Base-by-base conservation (phyloP, 2,797 vertebrate species). In the Streptopelia turtur region DNA sequence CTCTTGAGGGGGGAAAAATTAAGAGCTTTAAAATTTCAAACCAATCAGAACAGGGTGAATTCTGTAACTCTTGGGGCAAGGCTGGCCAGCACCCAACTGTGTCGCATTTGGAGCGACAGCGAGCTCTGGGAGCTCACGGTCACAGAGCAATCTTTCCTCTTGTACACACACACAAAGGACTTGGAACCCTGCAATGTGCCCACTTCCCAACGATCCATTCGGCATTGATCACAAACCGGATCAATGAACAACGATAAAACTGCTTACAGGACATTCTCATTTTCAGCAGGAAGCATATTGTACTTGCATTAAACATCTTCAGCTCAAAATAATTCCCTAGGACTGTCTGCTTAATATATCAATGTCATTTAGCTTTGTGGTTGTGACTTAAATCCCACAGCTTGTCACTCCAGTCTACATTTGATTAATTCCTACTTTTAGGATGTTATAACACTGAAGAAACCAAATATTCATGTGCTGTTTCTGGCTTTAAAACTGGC, bases 401-500 rank as follows among this genome's bases (percentile, higher is more conserved):
- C 30, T 53, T 65, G n/a, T 63, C 79, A 50, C 77, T 74, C 31
- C 31, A 52, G 33, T 59, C 69, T 57, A 35, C 20, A 5, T 20
- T 33, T n/a, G 70, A 69, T 77, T 53, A 45, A 16, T 27, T 66
- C 50, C 87, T 76, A 10, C 53, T 69, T 70, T 78, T 23, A 70
- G 63, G 59, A 66, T 13, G 14, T 33, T 50, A 9, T 16, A 65
- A 55, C 55, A 39, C 7, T 13, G 25, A 86, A 66, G 57, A 57
- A 76, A 14, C 8, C 60, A 79, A 91, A 88, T 15, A 41, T 60
- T 84, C 47, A 5, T 5, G 37, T 55, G 72, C 85, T 69, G 17
- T 71, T 78, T 88, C 35, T 37, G 53, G 72, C 50, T 96, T 86
- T 79, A 56, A 94, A 82, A 83, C 18, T 76, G 80, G 39, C 45